Base-by-base conservation (phyloP, 2,113 vertebrate genomes). In the Limnothrissa miodon region DNA sequence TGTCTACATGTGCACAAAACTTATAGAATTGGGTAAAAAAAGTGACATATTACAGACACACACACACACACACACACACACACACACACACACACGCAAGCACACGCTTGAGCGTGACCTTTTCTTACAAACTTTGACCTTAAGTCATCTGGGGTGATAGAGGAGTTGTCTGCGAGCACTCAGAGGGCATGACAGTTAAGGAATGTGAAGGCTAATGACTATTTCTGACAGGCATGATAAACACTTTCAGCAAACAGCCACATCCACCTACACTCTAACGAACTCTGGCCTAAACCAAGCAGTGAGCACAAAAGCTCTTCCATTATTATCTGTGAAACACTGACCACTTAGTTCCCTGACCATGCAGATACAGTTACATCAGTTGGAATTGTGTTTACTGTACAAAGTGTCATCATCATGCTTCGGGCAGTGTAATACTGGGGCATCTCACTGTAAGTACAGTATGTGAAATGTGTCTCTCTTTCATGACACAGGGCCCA, bases 61-160 rank as follows among this genome's bases (percentile, higher is more conserved):
- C 46, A 10, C 0, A 48, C 56, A 66, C 6, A 81, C 5, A 45
- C 4, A 51, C 42, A 66, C n/a, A 29, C 33, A 46, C 2, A 23
- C 39, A 85, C 82, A 80, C 10, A 83, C 83, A 48, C 33, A 78
- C 86, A 85, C 45, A 86, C 81, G 48, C 83, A 82, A 66, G 81
- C 84, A 87, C 78, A 66, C 56, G 17, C 13, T 15, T n/a, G 78
- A 51, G 88, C 82, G 81, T 86, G 91, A 92, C 90, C 89, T 93
- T 94, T 92, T 87, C 84, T 84, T 92, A 90, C 89, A 88, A 87
- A 90, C 87, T 85, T 82, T 92, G 91, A 93, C 89, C 90, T 92
- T 92, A 89, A 90, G 83, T 83, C 85, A 62, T 62, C 59, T 11
- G 59, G 36, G 45, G 80, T 56, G 59, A 62, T 8, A 62, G 59